These are phyloP conservation scores for Esperia sulphurella DNA, from an alignment of 2,888 invertebrate genomes.

Conservation along the genomic window DNA sequence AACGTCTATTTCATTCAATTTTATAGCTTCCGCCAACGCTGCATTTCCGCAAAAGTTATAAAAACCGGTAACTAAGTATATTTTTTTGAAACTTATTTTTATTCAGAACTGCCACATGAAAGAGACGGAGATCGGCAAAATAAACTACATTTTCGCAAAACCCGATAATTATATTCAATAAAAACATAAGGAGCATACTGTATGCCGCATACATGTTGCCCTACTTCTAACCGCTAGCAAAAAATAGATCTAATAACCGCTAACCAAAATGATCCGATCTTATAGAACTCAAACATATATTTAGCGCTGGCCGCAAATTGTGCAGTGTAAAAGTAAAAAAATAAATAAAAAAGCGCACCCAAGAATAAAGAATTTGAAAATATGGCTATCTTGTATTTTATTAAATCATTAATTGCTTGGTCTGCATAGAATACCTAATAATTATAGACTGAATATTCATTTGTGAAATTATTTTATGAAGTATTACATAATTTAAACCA, in stretches of 20 bases:
- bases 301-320: conserved; percentile 34
- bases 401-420: no score
- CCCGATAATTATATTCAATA: conserved; percentile 39
- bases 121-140: neutral
- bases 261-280: conserved; percentile 24
- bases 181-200: conserved; percentile 35
- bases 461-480: neutral
- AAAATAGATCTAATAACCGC: conserved; percentile 24
- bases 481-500: no score
- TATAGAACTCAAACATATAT: conserved; percentile 32
- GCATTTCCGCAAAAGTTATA: no score
- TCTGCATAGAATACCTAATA: no score
- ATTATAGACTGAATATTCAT: no score
- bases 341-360: conserved; percentile 20
- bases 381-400: no score
- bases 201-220: conserved; percentile 10
- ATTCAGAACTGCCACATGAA: neutral
- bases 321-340: conserved; percentile 35
- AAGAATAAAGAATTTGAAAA: conserved; percentile 5
- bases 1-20: no score
- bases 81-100: no score
- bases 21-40: no score
- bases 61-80: no score
- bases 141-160: conserved; percentile 5
- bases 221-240: conserved; percentile 17